Evolutionary conservation across 2,888 invertebrate genomes (phyloP).

Genomic region (Ophonus ardosiacus): DNA sequence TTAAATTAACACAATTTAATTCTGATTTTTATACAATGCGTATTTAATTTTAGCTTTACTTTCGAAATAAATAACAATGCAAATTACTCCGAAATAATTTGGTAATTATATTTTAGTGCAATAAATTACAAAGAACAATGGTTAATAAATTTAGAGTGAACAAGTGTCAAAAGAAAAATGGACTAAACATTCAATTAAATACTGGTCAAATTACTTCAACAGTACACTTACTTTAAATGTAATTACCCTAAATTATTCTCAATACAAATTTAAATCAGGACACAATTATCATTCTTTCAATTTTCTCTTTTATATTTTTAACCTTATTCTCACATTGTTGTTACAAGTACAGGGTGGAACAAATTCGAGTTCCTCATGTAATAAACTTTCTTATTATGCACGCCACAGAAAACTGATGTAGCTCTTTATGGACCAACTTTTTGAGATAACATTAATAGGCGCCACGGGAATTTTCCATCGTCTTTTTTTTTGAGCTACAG

Average conservation of each 20-base stretch:
- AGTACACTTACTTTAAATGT: background rate
- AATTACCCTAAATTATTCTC: background rate
- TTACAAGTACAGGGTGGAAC: too few relatives aligned
- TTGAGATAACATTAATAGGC: too few relatives aligned
- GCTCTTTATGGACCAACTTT: too few relatives aligned
- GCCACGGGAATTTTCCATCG: too few relatives aligned
- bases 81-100: background rate
- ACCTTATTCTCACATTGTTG: background rate
- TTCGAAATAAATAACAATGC: too few relatives aligned
- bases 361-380: too few relatives aligned
- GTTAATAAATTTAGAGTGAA: conserved; percentile 8
- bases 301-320: background rate
- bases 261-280: background rate
- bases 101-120: background rate
- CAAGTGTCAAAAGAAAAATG: background rate
- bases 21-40: too few relatives aligned
- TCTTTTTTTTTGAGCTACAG: too few relatives aligned
- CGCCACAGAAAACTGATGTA: too few relatives aligned
- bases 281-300: conserved; percentile 9
- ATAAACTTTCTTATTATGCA: too few relatives aligned
- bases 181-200: background rate
- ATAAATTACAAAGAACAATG: conserved; percentile 13
- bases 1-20: too few relatives aligned
- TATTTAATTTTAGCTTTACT: too few relatives aligned
- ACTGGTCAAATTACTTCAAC: background rate